Percentiles rank a stretch among this genome's conserved stretches.
These are phyloP conservation scores for Larimichthys crocea DNA, from an alignment of 2,113 vertebrate species.

Conservation along the genomic window DNA sequence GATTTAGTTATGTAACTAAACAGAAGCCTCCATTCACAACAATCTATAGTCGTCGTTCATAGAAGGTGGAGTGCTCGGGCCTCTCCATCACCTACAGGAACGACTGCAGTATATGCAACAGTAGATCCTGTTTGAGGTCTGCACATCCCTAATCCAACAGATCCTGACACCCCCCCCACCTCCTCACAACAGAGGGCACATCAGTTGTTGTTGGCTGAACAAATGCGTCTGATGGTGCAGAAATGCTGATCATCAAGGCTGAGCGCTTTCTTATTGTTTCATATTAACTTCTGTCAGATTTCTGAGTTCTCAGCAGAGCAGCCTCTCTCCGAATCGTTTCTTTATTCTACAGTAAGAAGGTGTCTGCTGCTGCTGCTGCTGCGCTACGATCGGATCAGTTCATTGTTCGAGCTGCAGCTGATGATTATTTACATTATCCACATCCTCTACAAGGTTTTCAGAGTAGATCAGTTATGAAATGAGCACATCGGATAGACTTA, in stretches of 20 bases:
- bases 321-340: neutral
- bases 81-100: constrained; percentile 7
- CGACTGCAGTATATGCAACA: neutral
- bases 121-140: neutral
- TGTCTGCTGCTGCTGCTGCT: neutral
- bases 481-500: too few species aligned
- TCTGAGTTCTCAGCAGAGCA: neutral
- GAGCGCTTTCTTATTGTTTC: neutral
- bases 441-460: too few species aligned
- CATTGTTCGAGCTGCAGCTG: too few species aligned
- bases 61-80: constrained; percentile 17
- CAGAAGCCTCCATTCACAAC: constrained; percentile 68
- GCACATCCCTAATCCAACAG: constrained; percentile 26
- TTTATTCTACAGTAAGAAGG: neutral
- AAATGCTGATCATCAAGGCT: neutral
- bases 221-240: neutral
- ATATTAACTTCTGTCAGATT: neutral
- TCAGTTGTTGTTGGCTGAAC: neutral
- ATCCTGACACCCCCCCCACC: neutral
- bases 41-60: constrained; percentile 38
- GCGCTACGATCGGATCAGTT: neutral
- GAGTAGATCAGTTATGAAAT: too few species aligned
- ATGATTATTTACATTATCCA: neutral
- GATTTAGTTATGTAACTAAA: constrained; percentile 70
- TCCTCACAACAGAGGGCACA: constrained; percentile 3